phyloP scores from a whole-genome alignment of 2,113 vertebrate genomes.

The Tetrao urogallus region DNA sequence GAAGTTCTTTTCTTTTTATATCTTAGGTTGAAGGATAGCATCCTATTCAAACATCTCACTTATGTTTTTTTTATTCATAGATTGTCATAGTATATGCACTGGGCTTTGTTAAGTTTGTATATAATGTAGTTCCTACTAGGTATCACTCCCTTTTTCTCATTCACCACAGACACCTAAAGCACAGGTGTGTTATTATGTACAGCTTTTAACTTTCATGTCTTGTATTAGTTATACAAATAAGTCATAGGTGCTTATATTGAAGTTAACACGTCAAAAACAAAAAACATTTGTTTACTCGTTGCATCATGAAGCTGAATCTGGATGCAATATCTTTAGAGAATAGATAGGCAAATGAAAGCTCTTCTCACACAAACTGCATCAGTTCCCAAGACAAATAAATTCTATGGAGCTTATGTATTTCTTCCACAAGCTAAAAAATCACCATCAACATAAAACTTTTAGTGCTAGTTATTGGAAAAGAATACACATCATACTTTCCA shows the following conservation, averaged over 20 bases:
- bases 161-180: neutral
- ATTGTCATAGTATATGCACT: neutral
- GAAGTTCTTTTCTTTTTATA: neutral
- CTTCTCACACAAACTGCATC: neutral
- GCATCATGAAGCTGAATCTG: neutral
- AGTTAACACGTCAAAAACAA: neutral
- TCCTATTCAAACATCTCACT: neutral
- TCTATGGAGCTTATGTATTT: neutral
- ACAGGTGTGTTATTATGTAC: neutral
- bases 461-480: neutral
- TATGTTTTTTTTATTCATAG: neutral
- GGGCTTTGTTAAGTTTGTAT: neutral
- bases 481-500: neutral
- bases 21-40: constrained; percentile 13
- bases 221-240: neutral
- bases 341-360: neutral
- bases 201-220: neutral
- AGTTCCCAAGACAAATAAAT: neutral
- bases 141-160: neutral
- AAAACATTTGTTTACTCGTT: neutral
- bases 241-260: neutral
- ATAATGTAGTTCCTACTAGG: neutral
- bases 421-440: neutral
- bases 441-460: neutral
- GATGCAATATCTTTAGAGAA: neutral